A percentile compares a stretch with the other conserved stretches of the same genome.
Evolutionary conservation across 2,888 invertebrate genomes (phyloP).

Genomic region (Ormyrus labotus): DNA sequence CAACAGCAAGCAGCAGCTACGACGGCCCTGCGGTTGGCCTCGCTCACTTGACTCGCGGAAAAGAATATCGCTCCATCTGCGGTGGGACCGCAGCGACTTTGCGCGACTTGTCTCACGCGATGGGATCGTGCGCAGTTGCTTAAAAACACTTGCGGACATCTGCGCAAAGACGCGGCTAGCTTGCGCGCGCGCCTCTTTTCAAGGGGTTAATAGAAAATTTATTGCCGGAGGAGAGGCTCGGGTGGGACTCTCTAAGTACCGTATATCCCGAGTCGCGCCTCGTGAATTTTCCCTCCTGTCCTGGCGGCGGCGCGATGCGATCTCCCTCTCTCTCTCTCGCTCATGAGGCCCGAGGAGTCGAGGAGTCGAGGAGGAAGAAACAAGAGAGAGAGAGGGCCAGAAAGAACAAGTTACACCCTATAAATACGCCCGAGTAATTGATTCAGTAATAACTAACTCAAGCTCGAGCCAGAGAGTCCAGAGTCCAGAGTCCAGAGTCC

Average conservation of each 20-base stretch:
- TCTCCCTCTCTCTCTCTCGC: conserved; percentile 59
- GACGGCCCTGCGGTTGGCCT: too few species aligned
- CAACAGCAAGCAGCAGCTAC: background rate
- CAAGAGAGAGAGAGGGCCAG: conserved; percentile 57
- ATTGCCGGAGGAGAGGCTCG: background rate
- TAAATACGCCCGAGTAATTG: conserved; percentile 73
- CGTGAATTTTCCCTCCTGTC: conserved; percentile 71
- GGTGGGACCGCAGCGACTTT: conserved; percentile 35
- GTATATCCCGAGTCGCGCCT: conserved; percentile 63
- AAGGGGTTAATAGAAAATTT: too few species aligned
- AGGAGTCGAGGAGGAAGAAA: conserved; percentile 33
- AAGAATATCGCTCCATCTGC: conserved; percentile 46
- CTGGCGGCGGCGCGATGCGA: conserved; percentile 60
- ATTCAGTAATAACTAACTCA: conserved; percentile 75
- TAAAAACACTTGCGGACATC: conserved; percentile 30
- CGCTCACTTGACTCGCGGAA: conserved; percentile 12
- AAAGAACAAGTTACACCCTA: conserved; percentile 71
- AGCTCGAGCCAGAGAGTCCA: background rate
- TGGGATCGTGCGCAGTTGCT: conserved; percentile 42
- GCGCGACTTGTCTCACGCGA: conserved; percentile 32
- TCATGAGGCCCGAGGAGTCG: conserved; percentile 28
- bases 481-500: conserved; percentile 36
- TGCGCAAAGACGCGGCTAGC: background rate
- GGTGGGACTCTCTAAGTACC: conserved; percentile 55
- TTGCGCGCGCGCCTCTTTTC: too few species aligned